phyloP scores from a whole-genome alignment of 2,888 invertebrate species.

The Lasioglossum malachurum region DNA sequence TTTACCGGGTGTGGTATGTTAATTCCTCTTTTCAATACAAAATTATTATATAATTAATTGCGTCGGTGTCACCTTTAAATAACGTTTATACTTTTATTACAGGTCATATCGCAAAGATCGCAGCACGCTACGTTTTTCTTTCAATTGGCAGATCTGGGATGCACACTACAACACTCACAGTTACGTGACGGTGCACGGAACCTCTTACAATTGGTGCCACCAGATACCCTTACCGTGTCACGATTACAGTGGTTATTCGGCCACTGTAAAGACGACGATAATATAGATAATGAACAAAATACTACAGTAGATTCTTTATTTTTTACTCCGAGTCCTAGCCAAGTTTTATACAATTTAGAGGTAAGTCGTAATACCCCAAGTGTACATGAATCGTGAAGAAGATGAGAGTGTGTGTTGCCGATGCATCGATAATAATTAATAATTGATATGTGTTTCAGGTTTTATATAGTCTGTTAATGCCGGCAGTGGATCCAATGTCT shows the following conservation, averaged over 20 bases:
- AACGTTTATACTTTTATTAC: slow-evolving; percentile 50
- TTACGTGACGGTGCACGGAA: slow-evolving; percentile 94
- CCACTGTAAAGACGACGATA: slow-evolving; percentile 80
- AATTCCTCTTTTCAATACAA: background rate
- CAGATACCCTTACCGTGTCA: slow-evolving; percentile 88
- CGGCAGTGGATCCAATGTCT: slow-evolving; percentile 92
- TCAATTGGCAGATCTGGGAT: slow-evolving; percentile 95
- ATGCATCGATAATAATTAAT: background rate
- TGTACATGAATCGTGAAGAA: background rate
- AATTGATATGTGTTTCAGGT: slow-evolving; percentile 86
- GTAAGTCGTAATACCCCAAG: slow-evolving; percentile 81
- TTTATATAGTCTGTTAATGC: slow-evolving; percentile 96
- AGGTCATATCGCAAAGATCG: slow-evolving; percentile 93
- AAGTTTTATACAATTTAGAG: slow-evolving; percentile 91
- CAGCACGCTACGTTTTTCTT: slow-evolving; percentile 93
- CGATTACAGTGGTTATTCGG: slow-evolving; percentile 87
- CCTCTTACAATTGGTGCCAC: slow-evolving; percentile 92
- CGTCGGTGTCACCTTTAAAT: background rate
- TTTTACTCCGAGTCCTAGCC: slow-evolving; percentile 90
- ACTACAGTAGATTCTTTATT: slow-evolving; percentile 88
- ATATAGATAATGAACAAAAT: slow-evolving; percentile 78
- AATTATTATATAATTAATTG: background rate
- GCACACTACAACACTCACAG: slow-evolving; percentile 91
- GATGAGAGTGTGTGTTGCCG: background rate
- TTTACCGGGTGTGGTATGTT: slow-evolving; percentile 95